Base-by-base conservation (phyloP, 1,140 invertebrate genomes). In the Drosophila mauritiana region DNA sequence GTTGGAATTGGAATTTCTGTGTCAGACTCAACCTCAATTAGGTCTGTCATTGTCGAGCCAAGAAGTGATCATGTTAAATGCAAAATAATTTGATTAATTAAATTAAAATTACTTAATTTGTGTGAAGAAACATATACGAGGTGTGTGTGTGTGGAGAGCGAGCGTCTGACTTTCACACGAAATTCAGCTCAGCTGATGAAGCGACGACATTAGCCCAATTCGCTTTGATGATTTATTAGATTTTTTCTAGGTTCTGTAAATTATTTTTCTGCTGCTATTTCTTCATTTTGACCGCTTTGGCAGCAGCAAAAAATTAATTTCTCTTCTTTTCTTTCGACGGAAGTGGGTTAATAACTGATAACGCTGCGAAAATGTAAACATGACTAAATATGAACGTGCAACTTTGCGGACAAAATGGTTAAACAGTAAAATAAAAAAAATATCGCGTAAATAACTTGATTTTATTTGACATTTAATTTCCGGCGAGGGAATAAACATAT, bases 331-430 rank as follows among this genome's bases (percentile, higher is more conserved):
- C 54, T 65, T 58, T 17, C 62, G 62, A 67, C 80, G 73, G 83
- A 88, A 89, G 83, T 88, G 59, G 83, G 83, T 88, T 88, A 88
- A 88, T 88, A 88, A 89, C 84, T 88, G 77, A 88, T 74, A 88
- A 88, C 63, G 75, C 68, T 55, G 63, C 70, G 55, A 88, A 76
- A 86, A 86, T 73, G 63, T 83, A 88, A 88, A 88, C 70, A 79
- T 63, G 48, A 49, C 52, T 15, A 37, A 58, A 67, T 61, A 45
- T 48, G 72, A 73, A 88, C 76, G 83, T 76, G 67, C 78, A 73
- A 63, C 63, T 61, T 77, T 59, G 37, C 65, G 6, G 36, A 51
- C 27, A 15, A 61, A 70, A 48, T 42, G 57, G 56, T 78, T 46
- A 61, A 77, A 65, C 54, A 59, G 67, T 64, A 67, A 67, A 79